Evolutionary conservation across 2,797 vertebrate genomes (phyloP).

Genomic region (Anableps anableps): DNA sequence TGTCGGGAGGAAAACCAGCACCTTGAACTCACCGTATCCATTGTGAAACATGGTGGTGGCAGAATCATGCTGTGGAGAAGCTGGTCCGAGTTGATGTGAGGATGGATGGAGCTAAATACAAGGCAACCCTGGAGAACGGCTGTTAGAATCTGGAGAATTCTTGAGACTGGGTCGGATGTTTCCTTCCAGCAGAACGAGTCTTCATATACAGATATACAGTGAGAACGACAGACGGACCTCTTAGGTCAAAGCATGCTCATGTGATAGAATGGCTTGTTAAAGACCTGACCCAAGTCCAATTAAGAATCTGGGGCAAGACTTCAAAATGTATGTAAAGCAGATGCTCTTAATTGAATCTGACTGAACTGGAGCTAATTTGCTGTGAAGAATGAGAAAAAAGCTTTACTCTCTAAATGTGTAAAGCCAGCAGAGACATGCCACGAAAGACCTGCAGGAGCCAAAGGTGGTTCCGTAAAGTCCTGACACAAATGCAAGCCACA

Average conservation of each 20-base stretch:
- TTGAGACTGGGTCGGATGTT: not conserved
- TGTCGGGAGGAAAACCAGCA: not conserved
- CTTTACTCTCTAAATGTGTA: not conserved
- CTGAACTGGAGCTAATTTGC: not conserved
- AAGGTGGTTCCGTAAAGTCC: not conserved
- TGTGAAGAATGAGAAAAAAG: not conserved
- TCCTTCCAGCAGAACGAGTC: not conserved
- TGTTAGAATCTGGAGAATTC: not conserved
- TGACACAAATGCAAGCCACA: not conserved
- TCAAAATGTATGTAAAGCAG: not conserved
- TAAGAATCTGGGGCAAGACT: not conserved
- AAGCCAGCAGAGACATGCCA: not conserved
- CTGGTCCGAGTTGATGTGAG: no score
- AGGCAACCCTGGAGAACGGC: not conserved
- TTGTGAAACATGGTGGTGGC: no score
- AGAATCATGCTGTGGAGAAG: no score
- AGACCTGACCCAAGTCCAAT: no score
- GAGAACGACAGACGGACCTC: no score
- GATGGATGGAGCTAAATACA: no score
- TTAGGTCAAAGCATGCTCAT: no score
- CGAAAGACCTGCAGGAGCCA: not conserved
- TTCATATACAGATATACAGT: not conserved
- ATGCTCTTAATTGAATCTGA: not conserved
- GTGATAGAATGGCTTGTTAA: no score
- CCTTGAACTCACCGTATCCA: not conserved